Conservation (phyloP, 2,113 vertebrate species). For the Indicator indicator region DNA sequence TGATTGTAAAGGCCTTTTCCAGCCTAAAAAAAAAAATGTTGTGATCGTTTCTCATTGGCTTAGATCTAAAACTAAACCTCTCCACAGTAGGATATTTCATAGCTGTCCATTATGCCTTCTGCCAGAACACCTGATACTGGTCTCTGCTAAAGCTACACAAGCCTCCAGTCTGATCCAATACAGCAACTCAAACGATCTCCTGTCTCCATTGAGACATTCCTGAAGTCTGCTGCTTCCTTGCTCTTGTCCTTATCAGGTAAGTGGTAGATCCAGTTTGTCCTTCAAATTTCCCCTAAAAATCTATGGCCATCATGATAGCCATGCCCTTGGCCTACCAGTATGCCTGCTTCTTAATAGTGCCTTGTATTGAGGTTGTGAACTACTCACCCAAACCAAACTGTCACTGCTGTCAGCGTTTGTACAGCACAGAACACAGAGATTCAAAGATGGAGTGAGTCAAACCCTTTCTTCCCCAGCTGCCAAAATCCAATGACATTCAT, state of each 20-base stretch:
- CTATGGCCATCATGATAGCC: rapidly evolving
- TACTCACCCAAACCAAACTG: not conserved
- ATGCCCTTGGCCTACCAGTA: not conserved
- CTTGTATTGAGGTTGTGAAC: rapidly evolving
- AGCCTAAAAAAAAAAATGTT: not conserved
- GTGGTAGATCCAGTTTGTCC: not conserved
- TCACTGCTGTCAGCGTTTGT: not conserved
- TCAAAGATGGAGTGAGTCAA: too few relatives aligned
- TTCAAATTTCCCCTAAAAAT: not conserved
- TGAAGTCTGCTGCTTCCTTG: not conserved
- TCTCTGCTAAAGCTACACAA: not conserved
- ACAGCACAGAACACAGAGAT: not conserved
- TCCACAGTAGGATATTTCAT: not conserved
- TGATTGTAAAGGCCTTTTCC: too few relatives aligned
- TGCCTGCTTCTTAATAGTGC: not conserved
- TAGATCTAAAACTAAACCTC: not conserved
- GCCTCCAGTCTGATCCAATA: not conserved
- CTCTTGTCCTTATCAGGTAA: not conserved
- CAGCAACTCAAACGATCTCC: not conserved
- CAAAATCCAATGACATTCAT: too few relatives aligned
- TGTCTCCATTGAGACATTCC: not conserved
- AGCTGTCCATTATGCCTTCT: not conserved
- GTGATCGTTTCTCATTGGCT: not conserved
- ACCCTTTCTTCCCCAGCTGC: too few relatives aligned
- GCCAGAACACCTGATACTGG: not conserved